These are phyloP conservation scores for Carduelis carduelis DNA, from an alignment of 2,797 vertebrate genomes.

Conservation along the genomic window DNA sequence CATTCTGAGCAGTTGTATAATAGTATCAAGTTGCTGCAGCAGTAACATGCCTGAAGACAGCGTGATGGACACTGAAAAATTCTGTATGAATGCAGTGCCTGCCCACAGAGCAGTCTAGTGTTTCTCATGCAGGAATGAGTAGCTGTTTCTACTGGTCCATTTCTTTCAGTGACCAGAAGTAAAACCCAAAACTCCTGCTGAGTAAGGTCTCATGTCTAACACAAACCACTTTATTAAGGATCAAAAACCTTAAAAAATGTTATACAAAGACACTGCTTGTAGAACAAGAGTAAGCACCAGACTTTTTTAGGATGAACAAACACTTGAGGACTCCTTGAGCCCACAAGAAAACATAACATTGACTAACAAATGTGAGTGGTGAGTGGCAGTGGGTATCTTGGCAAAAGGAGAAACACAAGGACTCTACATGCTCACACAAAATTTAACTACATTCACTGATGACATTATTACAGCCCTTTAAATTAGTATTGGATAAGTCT, in stretches of 20 bases:
- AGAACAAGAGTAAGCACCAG: not conserved
- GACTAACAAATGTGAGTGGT: not conserved
- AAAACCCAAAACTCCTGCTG: not conserved
- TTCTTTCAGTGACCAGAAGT: not conserved
- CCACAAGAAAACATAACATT: not conserved
- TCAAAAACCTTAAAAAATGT: not conserved
- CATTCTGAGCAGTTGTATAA: not conserved
- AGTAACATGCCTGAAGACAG: not conserved
- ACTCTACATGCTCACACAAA: not conserved
- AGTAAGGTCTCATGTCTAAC: not conserved
- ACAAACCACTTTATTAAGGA: not conserved
- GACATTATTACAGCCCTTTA: not conserved
- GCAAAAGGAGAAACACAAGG: not conserved
- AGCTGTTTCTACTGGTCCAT: not conserved
- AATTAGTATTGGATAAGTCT: not conserved
- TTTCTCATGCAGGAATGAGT: not conserved
- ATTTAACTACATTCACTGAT: not conserved
- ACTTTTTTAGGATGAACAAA: not conserved
- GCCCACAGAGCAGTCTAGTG: not conserved
- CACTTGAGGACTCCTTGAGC: not conserved
- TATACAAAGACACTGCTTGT: not conserved
- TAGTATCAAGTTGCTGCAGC: not conserved
- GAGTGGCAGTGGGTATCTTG: not conserved
- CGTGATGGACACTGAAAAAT: not conserved
- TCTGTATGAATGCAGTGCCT: not conserved